A percentile compares a stretch with the other conserved stretches of the same genome.
phyloP scores from a whole-genome alignment of 2,113 vertebrate species.

The Pseudorasbora parva region DNA sequence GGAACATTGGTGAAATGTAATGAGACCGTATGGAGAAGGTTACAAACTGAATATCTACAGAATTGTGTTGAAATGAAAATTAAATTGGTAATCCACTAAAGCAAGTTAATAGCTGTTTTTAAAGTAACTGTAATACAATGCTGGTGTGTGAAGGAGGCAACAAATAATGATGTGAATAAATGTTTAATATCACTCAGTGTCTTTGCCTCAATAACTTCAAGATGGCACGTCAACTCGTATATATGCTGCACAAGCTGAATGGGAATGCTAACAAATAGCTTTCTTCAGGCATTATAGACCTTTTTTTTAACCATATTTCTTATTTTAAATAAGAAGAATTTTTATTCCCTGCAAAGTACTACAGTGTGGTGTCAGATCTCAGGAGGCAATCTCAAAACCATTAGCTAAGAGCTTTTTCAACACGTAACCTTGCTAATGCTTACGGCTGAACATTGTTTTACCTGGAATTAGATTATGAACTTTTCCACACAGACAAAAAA shows the following conservation, averaged over 20 bases:
- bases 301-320: conserved; percentile 10
- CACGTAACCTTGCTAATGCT: conserved; percentile 16
- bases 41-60: conserved; percentile 3
- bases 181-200: neutral
- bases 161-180: neutral
- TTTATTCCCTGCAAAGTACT: conserved; percentile 53
- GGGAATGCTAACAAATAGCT: conserved; percentile 20
- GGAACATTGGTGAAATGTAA: conserved; percentile 11
- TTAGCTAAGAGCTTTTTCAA: conserved; percentile 49
- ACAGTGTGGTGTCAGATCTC: conserved; percentile 32
- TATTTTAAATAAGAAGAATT: conserved; percentile 51
- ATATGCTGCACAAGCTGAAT: neutral
- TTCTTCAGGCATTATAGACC: neutral
- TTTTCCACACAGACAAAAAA: neutral
- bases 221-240: neutral
- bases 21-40: neutral
- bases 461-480: conserved; percentile 19
- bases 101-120: neutral
- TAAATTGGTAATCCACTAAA: neutral
- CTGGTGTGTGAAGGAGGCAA: neutral
- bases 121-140: neutral
- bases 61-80: neutral
- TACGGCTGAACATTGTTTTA: conserved; percentile 40
- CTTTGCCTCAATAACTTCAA: neutral
- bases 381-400: conserved; percentile 41